Evolutionary conservation across 2,797 vertebrate species (phyloP), one percentile per base, ranked within the genome.

Genomic region (Fringilla coelebs): DNA sequence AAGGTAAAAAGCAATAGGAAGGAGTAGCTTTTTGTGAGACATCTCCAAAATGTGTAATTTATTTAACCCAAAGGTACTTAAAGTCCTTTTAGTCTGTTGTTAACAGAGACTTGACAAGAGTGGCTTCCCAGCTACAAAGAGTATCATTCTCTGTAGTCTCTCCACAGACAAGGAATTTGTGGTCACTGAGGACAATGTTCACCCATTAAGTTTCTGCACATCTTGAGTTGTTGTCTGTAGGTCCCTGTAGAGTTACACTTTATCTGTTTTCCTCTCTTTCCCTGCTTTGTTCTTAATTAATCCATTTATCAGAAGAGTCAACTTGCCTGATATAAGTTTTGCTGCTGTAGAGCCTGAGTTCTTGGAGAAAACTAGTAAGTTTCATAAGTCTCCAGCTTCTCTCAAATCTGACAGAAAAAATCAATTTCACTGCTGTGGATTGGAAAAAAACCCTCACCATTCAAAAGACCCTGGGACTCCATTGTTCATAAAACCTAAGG

Each of bases 191-290:
- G 46, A 41, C 28, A 57, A 9, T 15, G 11, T 46, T 60, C 62
- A 79, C 8, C 20, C 40, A 61, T 49, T 28, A 32, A 10, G 15
- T 25, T 74, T 79, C 40, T 63, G 16, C 25, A 36, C 1, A 4
- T 67, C 61, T 73, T 74, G 32, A 74, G 24, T 12, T 80, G 26
- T 9, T 72, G 11, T 70, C 26, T 34, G 13, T 45, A 75, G n/a
- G 34, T 71, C 24, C 29, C 31, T 31, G 7, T 1, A 49, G 38
- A 82, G 24, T 46, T 54, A 55, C 9, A 29, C 0, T 0, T 70
- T 58, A 60, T 4, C 10, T 34, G 29, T 48, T 84, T 62, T 71
- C 29, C 38, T 65, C 6, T 72, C 11, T 54, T 46, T 74, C 15
- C 15, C 28, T 48, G 25, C 19, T 45, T 40, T 68, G 7, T 28